These are phyloP conservation scores for Nudaria mundana DNA, from an alignment of 2,888 invertebrate species.

Conservation along the genomic window DNA sequence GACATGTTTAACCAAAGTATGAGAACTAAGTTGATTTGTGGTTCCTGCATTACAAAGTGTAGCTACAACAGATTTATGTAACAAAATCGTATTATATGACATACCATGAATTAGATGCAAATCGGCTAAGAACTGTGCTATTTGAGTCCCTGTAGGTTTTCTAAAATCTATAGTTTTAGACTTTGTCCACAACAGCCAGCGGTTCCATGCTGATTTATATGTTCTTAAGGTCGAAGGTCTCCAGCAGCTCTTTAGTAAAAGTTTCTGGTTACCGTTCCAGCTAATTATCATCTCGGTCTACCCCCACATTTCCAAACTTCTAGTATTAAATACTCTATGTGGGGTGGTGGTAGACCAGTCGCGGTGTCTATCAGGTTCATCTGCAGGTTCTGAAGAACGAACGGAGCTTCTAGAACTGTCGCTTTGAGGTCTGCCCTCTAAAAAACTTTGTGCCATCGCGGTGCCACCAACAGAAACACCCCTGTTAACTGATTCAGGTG, in stretches of 20 bases:
- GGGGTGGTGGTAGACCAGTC: constrained; percentile 1
- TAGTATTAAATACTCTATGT: constrained; percentile 2
- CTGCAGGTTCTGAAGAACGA: not conserved
- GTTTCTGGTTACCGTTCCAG: constrained; percentile 3
- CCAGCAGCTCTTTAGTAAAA: constrained; percentile 3
- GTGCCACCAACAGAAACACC: too few relatives aligned
- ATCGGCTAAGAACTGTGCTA: constrained; percentile 1
- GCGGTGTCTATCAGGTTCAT: constrained; percentile 1
- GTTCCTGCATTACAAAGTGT: constrained; percentile 10
- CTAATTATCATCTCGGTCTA: constrained; percentile 13
- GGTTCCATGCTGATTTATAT: constrained; percentile 3
- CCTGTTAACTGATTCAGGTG: too few relatives aligned
- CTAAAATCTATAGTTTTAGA: constrained; percentile 3
- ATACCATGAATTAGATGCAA: constrained; percentile 10
- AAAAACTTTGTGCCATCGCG: not conserved
- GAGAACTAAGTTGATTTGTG: not conserved
- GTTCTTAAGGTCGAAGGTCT: constrained; percentile 4
- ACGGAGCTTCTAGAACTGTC: not conserved
- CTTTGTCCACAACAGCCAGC: not conserved
- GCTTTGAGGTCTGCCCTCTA: not conserved
- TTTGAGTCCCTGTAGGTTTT: constrained; percentile 11
- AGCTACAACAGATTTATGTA: constrained; percentile 22
- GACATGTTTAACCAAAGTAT: not conserved
- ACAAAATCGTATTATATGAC: constrained; percentile 15
- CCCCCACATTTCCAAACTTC: constrained; percentile 25